A percentile compares a stretch with the other conserved stretches of the same genome.
Conservation (phyloP, 1,140 invertebrate genomes). For the Pseudachorutes palmiensis region DNA sequence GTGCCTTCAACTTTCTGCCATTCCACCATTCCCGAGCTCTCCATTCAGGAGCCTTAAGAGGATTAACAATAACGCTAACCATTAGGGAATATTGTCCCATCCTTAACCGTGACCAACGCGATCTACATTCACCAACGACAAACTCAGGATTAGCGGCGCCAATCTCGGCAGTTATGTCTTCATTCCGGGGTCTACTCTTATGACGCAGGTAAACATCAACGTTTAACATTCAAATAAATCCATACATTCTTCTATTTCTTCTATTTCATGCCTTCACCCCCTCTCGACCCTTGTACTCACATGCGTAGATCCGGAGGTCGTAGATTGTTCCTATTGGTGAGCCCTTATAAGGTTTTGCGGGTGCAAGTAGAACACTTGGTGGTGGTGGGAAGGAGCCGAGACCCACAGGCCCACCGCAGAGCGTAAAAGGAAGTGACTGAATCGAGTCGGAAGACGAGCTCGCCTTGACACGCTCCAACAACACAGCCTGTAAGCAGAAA, state of each 20-base stretch:
- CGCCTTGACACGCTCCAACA: constrained; percentile 66
- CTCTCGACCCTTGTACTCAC: constrained; percentile 48
- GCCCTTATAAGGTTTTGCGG: constrained; percentile 80
- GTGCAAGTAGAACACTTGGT: constrained; percentile 78
- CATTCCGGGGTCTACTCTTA: too few species aligned
- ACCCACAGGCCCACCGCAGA: constrained; percentile 38
- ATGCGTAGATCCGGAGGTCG: constrained; percentile 65
- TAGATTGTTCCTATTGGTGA: constrained; percentile 83
- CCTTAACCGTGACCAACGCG: too few species aligned
- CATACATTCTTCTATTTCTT: not conserved
- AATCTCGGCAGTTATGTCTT: too few species aligned
- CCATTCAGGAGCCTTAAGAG: not conserved
- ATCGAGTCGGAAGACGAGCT: constrained; percentile 44
- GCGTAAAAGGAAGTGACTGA: constrained; percentile 32
- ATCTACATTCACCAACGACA: too few species aligned
- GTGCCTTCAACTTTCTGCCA: too few species aligned
- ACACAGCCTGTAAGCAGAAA: constrained; percentile 57
- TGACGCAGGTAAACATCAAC: too few species aligned
- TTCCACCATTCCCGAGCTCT: too few species aligned
- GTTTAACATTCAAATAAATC: too few species aligned
- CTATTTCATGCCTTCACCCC: not conserved
- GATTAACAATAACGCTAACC: too few species aligned
- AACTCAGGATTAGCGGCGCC: too few species aligned
- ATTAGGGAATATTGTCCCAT: not conserved
- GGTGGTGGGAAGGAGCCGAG: constrained; percentile 69